Conservation (phyloP, 2,888 invertebrate genomes). For the Rhopalosiphum nymphaeae region DNA sequence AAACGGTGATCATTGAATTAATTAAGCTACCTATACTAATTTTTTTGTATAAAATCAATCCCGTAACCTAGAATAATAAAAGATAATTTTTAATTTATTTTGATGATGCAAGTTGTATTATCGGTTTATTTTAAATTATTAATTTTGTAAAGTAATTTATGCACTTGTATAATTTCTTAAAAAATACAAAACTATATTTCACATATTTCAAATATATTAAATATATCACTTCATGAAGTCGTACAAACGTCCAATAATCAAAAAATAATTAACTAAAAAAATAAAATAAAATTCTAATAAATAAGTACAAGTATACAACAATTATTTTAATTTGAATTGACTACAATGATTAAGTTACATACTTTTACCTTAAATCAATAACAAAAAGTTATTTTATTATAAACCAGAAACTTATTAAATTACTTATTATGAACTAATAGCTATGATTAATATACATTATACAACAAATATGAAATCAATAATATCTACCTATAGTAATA, state of each 20-base stretch:
- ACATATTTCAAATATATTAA: not conserved
- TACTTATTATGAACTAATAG: constrained; percentile 1
- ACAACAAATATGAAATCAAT: not conserved
- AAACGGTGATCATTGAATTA: not conserved
- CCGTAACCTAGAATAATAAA: too few species aligned
- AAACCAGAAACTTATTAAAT: not conserved
- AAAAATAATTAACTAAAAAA: not conserved
- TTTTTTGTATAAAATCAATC: not conserved
- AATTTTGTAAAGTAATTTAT: not conserved
- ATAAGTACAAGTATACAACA: not conserved
- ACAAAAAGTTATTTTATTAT: not conserved
- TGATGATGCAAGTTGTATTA: not conserved
- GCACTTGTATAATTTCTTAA: not conserved
- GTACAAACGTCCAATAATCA: not conserved
- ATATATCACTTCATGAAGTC: not conserved
- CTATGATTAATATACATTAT: not conserved
- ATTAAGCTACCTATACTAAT: not conserved
- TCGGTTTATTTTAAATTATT: not conserved
- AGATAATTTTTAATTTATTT: not conserved
- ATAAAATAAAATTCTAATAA: not conserved
- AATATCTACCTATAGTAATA: not conserved
- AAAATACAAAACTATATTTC: not conserved
- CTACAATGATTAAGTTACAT: not conserved
- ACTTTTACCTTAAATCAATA: not conserved
- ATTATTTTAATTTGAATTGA: not conserved